Base-by-base conservation (phyloP, 2,797 vertebrate genomes). In the Avahi laniger region DNA sequence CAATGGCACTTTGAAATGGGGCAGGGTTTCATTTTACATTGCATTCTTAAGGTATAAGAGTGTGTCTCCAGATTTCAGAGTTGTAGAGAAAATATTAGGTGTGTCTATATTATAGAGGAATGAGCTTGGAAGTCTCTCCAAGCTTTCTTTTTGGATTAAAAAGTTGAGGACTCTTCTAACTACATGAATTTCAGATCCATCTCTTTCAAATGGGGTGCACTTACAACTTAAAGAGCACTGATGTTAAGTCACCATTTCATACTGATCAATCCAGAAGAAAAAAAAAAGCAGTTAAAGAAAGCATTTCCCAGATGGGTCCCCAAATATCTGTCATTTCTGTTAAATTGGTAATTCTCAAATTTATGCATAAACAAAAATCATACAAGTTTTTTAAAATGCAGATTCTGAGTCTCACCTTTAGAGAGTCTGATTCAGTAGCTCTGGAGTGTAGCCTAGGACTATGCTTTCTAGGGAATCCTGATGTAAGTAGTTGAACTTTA, bases 401-500 rank as follows among this genome's bases (percentile, higher is more conserved):
- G 14, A 80, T 94, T 33, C 7, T 41, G 9, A 89, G 7, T 48
- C 48, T n/a, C 28, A 61, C 43, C 41, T 38, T 48, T 52, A 76
- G 12, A 90, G n/a, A 89, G 17, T 84, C 30, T 93, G 30, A 87
- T 93, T 83, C 69, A n/a, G 26, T 79, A 96, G 28, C 18, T 59
- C 41, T 88, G 61, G 59, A 50, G 35, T 3, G 0, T 24, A 92
- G 18, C 14, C 30, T 79, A 30, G 9, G n/a, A 33, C 7, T 52
- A 2, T 33, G 48, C 8, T 43, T 76, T 91, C 89, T 52, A 95
- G 13, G 30, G 33, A 83, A 75, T 89, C 24, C 35, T 84, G 18
- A 76, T 85, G 4, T 76, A 93, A 79, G n/a, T n/a, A 86, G 73
- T 48, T 80, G 41, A 61, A 78, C 54, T 96, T 96, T 38, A 67